Evolutionary conservation across 2,113 vertebrate species (phyloP).

Genomic region (Poeciliopsis occidentalis): DNA sequence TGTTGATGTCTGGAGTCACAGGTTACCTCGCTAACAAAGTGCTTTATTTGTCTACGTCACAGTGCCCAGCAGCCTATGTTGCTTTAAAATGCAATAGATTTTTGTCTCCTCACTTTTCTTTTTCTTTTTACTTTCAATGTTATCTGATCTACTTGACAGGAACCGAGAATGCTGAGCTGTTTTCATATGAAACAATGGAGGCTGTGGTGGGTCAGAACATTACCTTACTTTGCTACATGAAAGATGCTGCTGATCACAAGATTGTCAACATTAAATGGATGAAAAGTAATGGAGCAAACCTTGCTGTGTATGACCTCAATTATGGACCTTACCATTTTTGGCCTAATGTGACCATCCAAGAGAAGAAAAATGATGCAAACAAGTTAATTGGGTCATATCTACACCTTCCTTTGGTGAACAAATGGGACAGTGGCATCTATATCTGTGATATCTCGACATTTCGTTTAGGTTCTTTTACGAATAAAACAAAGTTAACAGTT

Average conservation of each 20-base stretch:
- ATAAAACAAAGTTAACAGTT: constrained; percentile 46
- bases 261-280: constrained; percentile 67
- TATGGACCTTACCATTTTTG: fast-evolving
- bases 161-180: background rate
- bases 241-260: fast-evolving
- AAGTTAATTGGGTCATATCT: constrained; percentile 17
- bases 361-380: fast-evolving
- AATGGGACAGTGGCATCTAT: constrained; percentile 58
- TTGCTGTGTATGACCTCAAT: background rate
- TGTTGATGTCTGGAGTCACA: constrained; percentile 29
- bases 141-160: constrained; percentile 65
- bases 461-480: constrained; percentile 38
- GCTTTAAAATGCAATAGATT: constrained; percentile 38
- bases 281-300: constrained; percentile 28
- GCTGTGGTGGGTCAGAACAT: constrained; percentile 61
- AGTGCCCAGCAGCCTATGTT: constrained; percentile 14
- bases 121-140: constrained; percentile 12
- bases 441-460: constrained; percentile 58
- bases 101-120: constrained; percentile 34
- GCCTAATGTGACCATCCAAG: constrained; percentile 21
- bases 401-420: constrained; percentile 31
- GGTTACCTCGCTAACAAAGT: constrained; percentile 27
- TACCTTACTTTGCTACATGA: constrained; percentile 50
- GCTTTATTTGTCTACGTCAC: constrained; percentile 40
- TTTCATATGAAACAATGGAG: constrained; percentile 16